These are phyloP conservation scores for Turdus rufiventris DNA, from an alignment of 2,113 vertebrate genomes.

Conservation along the genomic window DNA sequence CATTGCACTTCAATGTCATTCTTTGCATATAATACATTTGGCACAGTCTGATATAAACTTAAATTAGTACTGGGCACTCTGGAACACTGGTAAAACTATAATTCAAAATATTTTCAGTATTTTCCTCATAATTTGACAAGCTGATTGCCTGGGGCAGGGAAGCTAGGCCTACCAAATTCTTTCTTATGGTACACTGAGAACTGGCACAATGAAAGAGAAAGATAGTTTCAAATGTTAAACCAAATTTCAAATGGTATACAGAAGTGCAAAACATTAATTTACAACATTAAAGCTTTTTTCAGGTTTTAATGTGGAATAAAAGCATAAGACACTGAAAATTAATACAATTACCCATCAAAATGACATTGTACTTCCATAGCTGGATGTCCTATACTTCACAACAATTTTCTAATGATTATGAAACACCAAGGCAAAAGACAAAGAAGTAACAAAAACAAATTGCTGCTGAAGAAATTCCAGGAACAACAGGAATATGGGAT, in stretches of 20 bases:
- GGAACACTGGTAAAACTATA: background rate
- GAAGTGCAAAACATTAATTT: background rate
- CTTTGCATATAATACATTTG: background rate
- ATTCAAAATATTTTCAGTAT: background rate
- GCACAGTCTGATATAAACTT: background rate
- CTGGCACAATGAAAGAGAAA: background rate
- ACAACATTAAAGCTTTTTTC: background rate
- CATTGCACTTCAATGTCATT: background rate
- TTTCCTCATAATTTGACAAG: background rate
- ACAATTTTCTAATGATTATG: background rate
- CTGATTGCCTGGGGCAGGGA: background rate
- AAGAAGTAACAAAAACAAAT: background rate
- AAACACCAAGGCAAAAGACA: constrained; percentile 20
- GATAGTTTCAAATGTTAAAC: background rate
- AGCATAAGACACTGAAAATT: background rate
- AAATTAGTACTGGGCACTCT: background rate
- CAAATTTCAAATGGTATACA: background rate
- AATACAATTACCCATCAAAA: background rate
- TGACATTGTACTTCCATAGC: background rate
- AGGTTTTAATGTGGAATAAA: background rate
- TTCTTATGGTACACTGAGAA: background rate
- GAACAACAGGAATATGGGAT: background rate
- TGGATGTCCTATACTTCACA: background rate
- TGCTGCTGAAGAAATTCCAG: background rate
- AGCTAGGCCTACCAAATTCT: background rate